These are phyloP conservation scores for Leptarthrus brevirostris DNA, from an alignment of 2,888 invertebrate species.

Conservation along the genomic window DNA sequence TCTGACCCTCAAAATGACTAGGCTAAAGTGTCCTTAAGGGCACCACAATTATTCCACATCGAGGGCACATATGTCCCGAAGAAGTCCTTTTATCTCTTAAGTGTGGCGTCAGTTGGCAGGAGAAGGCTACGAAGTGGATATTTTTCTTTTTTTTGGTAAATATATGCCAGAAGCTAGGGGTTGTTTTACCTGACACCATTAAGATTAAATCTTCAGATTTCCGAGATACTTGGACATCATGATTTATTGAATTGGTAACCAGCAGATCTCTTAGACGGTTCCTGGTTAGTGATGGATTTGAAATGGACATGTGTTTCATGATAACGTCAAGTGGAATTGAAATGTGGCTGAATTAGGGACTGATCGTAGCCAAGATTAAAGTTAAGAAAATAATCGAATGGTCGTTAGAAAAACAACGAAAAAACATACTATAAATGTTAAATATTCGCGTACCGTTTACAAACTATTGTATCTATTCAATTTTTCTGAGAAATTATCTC, in stretches of 20 bases:
- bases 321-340: slow-evolving; percentile 28
- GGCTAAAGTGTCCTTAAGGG: slow-evolving; percentile 27
- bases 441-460: too few species aligned
- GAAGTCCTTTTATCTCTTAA: neutral
- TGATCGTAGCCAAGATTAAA: slow-evolving; percentile 5
- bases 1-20: slow-evolving; percentile 18
- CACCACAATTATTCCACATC: neutral
- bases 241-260: slow-evolving; percentile 26
- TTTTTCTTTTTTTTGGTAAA: neutral
- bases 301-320: slow-evolving; percentile 41
- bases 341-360: slow-evolving; percentile 34
- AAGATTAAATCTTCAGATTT: slow-evolving; percentile 39
- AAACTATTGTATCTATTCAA: too few species aligned
- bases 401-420: too few species aligned
- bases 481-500: too few species aligned
- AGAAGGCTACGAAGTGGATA: slow-evolving; percentile 15
- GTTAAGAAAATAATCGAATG: too few species aligned
- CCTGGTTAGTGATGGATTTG: slow-evolving; percentile 18
- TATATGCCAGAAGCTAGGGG: slow-evolving; percentile 18
- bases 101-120: slow-evolving; percentile 40
- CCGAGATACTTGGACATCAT: slow-evolving; percentile 17
- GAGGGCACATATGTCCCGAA: slow-evolving; percentile 1
- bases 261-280: slow-evolving; percentile 21
- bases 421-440: too few species aligned
- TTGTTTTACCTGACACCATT: slow-evolving; percentile 44